Conservation (phyloP, 2,113 vertebrate genomes). For the Gobiocypris rarus region DNA sequence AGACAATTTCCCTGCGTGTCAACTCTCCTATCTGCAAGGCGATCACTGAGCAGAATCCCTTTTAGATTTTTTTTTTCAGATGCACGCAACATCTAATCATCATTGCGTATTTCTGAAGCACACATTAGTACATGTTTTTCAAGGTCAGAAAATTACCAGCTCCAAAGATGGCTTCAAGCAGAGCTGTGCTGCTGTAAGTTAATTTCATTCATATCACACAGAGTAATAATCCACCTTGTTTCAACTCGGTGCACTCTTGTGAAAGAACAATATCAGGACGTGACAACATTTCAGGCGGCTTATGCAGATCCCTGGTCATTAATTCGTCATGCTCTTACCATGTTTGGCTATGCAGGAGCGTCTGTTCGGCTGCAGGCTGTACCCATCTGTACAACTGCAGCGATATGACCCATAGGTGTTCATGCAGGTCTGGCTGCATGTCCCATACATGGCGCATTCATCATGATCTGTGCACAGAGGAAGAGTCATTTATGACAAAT, state of each 20-base stretch:
- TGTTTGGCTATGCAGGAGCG: slow-evolving; percentile 92
- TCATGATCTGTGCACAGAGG: slow-evolving; percentile 85
- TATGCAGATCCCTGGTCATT: slow-evolving; percentile 18
- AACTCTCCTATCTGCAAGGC: neutral
- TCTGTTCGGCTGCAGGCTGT: slow-evolving; percentile 86
- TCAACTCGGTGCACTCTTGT: slow-evolving; percentile 6
- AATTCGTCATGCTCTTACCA: slow-evolving; percentile 78
- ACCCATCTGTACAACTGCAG: slow-evolving; percentile 94
- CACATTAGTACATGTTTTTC: neutral
- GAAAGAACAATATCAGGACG: slow-evolving; percentile 36
- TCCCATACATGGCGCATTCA: slow-evolving; percentile 89
- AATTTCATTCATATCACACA: slow-evolving; percentile 32
- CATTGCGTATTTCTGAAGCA: neutral
- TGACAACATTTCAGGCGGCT: slow-evolving; percentile 20
- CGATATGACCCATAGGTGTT: slow-evolving; percentile 91
- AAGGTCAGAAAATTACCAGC: slow-evolving; percentile 21
- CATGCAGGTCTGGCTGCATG: slow-evolving; percentile 90
- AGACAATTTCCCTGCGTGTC: neutral
- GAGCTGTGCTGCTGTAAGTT: neutral
- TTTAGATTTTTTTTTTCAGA: neutral
- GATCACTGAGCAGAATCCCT: neutral
- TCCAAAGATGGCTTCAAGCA: neutral
- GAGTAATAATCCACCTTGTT: slow-evolving; percentile 31
- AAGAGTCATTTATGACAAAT: slow-evolving; percentile 78
- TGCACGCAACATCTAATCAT: neutral